A percentile compares a stretch with the other conserved stretches of the same genome.
phyloP scores from a whole-genome alignment of 2,888 invertebrate species.

The Nebria brevicollis region DNA sequence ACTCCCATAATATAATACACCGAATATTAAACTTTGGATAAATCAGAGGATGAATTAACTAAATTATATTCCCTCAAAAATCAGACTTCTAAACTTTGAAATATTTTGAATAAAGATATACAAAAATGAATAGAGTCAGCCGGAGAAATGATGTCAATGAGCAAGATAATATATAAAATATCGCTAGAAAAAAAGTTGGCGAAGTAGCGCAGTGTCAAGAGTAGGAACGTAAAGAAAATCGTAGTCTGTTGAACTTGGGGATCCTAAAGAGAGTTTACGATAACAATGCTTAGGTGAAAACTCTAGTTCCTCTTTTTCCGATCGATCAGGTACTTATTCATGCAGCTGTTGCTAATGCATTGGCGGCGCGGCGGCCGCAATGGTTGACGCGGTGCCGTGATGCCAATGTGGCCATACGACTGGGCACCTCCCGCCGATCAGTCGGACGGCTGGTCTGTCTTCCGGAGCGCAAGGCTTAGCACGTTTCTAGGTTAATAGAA shows the following conservation, averaged over 20 bases:
- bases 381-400: neutral
- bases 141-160: too few relatives aligned
- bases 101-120: too few relatives aligned
- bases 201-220: slow-evolving; percentile 8
- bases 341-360: slow-evolving; percentile 25
- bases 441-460: slow-evolving; percentile 7
- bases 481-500: slow-evolving; percentile 46
- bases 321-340: slow-evolving; percentile 44
- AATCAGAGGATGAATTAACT: too few relatives aligned
- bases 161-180: slow-evolving; percentile 17
- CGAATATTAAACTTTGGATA: too few relatives aligned
- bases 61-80: too few relatives aligned
- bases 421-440: neutral
- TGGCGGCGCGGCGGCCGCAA: slow-evolving; percentile 11
- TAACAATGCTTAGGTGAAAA: slow-evolving; percentile 45
- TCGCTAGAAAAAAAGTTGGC: slow-evolving; percentile 11
- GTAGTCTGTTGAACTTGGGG: slow-evolving; percentile 25
- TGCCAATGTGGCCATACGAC: neutral
- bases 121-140: too few relatives aligned
- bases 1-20: too few relatives aligned
- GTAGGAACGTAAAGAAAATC: slow-evolving; percentile 26
- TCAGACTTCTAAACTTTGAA: too few relatives aligned
- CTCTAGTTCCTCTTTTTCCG: slow-evolving; percentile 22
- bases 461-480: slow-evolving; percentile 20
- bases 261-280: slow-evolving; percentile 42